Evolutionary conservation across 64 coral and sea anemone species (phyloP).

Genomic region (Orbicella faveolata): DNA sequence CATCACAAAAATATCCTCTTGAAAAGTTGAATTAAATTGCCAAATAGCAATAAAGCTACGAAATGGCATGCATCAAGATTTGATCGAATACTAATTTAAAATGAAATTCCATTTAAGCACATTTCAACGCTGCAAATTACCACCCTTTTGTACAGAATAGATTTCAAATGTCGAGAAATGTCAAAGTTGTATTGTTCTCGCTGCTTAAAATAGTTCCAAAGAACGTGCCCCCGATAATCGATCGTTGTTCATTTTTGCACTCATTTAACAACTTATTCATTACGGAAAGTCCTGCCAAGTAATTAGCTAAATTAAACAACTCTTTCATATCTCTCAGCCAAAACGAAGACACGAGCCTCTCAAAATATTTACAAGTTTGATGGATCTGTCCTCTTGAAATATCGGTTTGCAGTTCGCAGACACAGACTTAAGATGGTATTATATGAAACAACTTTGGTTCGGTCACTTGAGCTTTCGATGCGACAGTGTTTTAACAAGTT

Average conservation of each 20-base stretch:
- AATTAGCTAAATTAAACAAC: slow-evolving; percentile 18
- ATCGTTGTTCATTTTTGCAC: neutral
- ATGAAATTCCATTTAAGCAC: neutral
- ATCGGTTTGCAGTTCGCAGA: neutral
- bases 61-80: neutral
- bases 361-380: slow-evolving; percentile 36
- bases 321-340: slow-evolving; percentile 7
- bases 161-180: neutral
- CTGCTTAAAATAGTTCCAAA: neutral
- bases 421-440: too few species aligned
- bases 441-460: too few species aligned
- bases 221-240: neutral
- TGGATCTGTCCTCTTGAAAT: slow-evolving; percentile 8
- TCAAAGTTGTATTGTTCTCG: neutral
- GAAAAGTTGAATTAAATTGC: neutral
- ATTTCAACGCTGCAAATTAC: neutral
- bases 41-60: neutral
- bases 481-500: neutral
- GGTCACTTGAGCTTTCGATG: too few species aligned
- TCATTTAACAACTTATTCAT: slow-evolving; percentile 19
- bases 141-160: neutral
- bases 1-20: slow-evolving; percentile 20
- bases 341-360: neutral
- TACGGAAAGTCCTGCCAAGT: neutral
- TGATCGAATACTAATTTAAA: neutral